Evolutionary conservation across 2,888 invertebrate genomes (phyloP), one percentile per base, ranked within the genome.

Genomic region (Pollenia angustigena): DNA sequence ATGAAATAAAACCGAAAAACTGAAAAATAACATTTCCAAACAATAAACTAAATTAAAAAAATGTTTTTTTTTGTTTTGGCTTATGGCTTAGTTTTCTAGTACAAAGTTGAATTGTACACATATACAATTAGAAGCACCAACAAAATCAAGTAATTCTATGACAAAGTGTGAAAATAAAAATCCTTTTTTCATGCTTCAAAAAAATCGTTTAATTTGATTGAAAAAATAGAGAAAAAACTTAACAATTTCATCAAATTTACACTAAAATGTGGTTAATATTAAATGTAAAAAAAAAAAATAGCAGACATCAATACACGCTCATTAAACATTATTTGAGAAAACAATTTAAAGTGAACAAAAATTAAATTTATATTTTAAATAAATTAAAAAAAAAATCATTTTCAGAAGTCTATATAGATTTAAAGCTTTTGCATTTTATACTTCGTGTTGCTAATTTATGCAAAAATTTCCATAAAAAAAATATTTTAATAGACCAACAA

Each of bases 1-100:
- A 66, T 16, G 0, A 50, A 42, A 83, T 48, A 42, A 71, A 60
- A 60, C 3, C 0, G 46, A 44, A 58, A 40, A 56, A 56, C 50
- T 12, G 14, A 18, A 74, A 64, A 12, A 12, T 32, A 62, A 72
- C 56, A 56, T 16, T 68, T 78, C 62, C 74, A 56, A 74, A 85
- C 68, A 79, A 68, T 74, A 66, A 69, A 85, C 48, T 54, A 60
- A 79, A 85, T 81, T 81, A 74, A 16, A 76, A 76, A 80, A 72
- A 44, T 32, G 60, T 80, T 84, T 74, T 46, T 62, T 58, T 60
- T 62, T n/a, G 9, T 9, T 32, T 32, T 32, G 32, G n/a, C 48
- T 74, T 32, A 60, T 16, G 48, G 44, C 46, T 11, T 40, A 40
- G 60, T 32, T 32, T 32, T 32, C 6, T 32, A 32, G 32, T 32